These are phyloP conservation scores for Phaonia tiefii DNA, from an alignment of 2,888 invertebrate genomes.

Conservation along the genomic window DNA sequence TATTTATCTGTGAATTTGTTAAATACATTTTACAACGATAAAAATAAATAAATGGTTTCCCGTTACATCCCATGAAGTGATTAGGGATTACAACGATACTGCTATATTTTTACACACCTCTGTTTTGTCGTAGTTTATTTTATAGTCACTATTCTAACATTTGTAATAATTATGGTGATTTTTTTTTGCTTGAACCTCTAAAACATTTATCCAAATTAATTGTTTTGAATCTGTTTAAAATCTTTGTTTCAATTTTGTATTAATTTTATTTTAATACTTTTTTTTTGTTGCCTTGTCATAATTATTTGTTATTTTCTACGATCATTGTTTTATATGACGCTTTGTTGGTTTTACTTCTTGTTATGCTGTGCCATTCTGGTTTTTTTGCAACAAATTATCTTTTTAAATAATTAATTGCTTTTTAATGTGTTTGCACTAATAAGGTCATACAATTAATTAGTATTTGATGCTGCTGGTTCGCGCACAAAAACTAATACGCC, in stretches of 20 bases:
- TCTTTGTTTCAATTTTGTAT: neutral
- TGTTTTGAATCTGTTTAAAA: neutral
- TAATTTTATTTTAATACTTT: neutral
- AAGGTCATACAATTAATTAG: constrained; percentile 34
- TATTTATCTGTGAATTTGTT: too few species aligned
- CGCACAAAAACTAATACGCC: constrained; percentile 53
- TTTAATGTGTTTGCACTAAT: constrained; percentile 49
- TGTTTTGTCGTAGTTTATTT: neutral
- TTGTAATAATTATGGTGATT: neutral
- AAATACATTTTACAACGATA: neutral
- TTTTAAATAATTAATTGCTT: constrained; percentile 45
- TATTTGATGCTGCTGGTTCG: neutral
- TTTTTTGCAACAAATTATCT: constrained; percentile 41
- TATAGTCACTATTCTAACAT: too few species aligned
- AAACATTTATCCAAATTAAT: neutral
- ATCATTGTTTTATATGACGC: neutral
- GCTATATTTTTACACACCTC: constrained; percentile 11
- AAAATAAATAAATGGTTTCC: neutral
- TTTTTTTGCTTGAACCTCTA: neutral
- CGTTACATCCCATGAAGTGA: too few species aligned
- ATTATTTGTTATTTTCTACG: constrained; percentile 12
- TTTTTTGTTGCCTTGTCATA: constrained; percentile 12
- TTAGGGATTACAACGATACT: neutral
- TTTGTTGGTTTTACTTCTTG: constrained; percentile 11
- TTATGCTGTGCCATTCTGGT: neutral